phyloP scores from a whole-genome alignment of 2,888 invertebrate genomes.

The Aelia acuminata region DNA sequence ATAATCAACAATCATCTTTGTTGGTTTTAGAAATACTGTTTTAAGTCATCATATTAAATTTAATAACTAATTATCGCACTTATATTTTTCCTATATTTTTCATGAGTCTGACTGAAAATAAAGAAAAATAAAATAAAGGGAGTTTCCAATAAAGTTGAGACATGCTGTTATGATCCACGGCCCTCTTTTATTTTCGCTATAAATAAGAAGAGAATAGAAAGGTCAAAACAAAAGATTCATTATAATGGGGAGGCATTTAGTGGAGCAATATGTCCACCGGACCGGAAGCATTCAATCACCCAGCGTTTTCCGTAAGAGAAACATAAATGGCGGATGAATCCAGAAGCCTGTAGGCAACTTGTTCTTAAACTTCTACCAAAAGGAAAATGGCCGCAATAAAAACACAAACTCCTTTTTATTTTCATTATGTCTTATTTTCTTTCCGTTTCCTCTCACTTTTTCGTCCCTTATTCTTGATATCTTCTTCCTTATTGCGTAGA shows the following conservation, averaged over 20 bases:
- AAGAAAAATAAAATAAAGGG: too few species aligned
- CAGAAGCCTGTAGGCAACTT: neutral
- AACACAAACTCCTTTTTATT: slow-evolving; percentile 41
- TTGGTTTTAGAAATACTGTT: too few species aligned
- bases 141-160: neutral
- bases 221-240: neutral
- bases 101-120: too few species aligned
- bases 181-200: neutral
- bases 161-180: neutral
- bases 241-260: neutral
- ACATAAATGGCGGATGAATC: slow-evolving; percentile 4
- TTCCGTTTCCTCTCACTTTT: slow-evolving; percentile 21
- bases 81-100: too few species aligned
- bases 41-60: too few species aligned
- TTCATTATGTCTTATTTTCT: slow-evolving; percentile 41
- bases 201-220: neutral
- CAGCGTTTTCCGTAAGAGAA: neutral
- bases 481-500: slow-evolving; percentile 30
- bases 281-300: neutral
- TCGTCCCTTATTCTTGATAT: slow-evolving; percentile 35
- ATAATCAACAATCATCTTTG: too few species aligned
- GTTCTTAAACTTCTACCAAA: slow-evolving; percentile 8
- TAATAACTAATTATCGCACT: too few species aligned
- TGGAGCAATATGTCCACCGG: neutral
- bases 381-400: slow-evolving; percentile 24